Base-by-base conservation (phyloP, 2,888 invertebrate genomes). In the Zygothrica quintamaculata region DNA sequence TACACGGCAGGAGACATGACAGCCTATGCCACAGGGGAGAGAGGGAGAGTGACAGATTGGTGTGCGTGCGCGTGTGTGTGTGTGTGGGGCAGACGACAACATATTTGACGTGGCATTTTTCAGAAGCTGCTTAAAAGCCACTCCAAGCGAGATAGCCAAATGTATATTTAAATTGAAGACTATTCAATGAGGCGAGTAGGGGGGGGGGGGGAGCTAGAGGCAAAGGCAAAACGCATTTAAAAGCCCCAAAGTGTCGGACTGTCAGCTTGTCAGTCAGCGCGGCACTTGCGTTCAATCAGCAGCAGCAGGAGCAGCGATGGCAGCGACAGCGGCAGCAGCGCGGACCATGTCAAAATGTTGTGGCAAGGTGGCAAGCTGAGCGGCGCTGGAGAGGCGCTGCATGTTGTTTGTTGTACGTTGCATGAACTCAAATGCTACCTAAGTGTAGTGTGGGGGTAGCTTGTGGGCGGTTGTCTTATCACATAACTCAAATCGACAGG, bases 41-140 rank as follows among this genome's bases (percentile, higher is more conserved):
- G n/a, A 3, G 5, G 12, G 1, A 16, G 12, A 13, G 12, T 18
- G 26, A 1, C n/a, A n/a, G n/a, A n/a, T n/a, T n/a, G n/a, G n/a
- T n/a, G n/a, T n/a, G n/a, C n/a, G n/a, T n/a, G n/a, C n/a, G n/a
- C n/a, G n/a, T n/a, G n/a, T n/a, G n/a, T n/a, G n/a, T n/a, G n/a
- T n/a, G n/a, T n/a, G n/a, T n/a, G 26, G 43, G 8, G 26, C 18
- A 12, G 68, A 50, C 53, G 71, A 64, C 59, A 75, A 75, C 78
- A 78, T 13, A 53, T 69, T 66, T 69, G 78, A 78, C 65, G 58
- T 61, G 65, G 50, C 74, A 71, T 74, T 74, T 67, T 66, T 65
- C 84, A 71, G 80, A 66, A 76, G 86, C 80, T 79, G 80, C 84
- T 82, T 79, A 84, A 86, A 68, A 84, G 86, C 74, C 80, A 77